phyloP scores from a whole-genome alignment of 2,797 vertebrate species.

The Siniperca scherzeri region DNA sequence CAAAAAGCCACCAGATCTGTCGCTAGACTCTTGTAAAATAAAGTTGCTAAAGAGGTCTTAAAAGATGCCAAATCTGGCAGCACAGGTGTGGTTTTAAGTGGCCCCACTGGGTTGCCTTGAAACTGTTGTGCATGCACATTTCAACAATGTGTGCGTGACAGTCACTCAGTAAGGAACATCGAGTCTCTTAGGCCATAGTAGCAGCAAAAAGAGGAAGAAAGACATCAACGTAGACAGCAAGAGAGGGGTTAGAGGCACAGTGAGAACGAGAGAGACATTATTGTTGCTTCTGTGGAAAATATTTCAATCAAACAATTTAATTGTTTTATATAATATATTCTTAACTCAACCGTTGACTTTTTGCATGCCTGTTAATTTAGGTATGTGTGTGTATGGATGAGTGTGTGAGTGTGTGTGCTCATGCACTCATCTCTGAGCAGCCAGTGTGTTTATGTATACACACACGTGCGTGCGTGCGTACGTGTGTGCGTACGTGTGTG shows the following conservation, averaged over 20 bases:
- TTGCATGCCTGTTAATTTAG: background rate
- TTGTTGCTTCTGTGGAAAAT: background rate
- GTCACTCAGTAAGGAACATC: background rate
- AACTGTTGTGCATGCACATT: conserved; percentile 3
- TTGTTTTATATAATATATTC: background rate
- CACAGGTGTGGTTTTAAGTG: conserved; percentile 22
- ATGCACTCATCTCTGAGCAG: background rate
- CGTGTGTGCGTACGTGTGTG: background rate
- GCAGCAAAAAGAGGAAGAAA: background rate
- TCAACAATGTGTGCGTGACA: conserved; percentile 8
- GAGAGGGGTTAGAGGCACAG: background rate
- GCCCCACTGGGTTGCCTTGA: conserved; percentile 8
- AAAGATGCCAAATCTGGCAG: background rate
- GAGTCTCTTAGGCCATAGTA: background rate
- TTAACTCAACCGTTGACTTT: background rate
- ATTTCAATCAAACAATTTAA: background rate
- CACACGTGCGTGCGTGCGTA: background rate
- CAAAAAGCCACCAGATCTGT: background rate
- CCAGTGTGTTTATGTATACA: background rate
- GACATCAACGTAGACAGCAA: background rate
- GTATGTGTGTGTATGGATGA: background rate
- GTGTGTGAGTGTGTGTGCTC: background rate
- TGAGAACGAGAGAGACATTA: background rate
- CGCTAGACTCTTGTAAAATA: background rate
- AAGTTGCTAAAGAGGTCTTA: background rate